A percentile compares a stretch with the other conserved stretches of the same genome.
Conservation (phyloP, 2,888 invertebrate species). For the Nemoura dubitans region DNA sequence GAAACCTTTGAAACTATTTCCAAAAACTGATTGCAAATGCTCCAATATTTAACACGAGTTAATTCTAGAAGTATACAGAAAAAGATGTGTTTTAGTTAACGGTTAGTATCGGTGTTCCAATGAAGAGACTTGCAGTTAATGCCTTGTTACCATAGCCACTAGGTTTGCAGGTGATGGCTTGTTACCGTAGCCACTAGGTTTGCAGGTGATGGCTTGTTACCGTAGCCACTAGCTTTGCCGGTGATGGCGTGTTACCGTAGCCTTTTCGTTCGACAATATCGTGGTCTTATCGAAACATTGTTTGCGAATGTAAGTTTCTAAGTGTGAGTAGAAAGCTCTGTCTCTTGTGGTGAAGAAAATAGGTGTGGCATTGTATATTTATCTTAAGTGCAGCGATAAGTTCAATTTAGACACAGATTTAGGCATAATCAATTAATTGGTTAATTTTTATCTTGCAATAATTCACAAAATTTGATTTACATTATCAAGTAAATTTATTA, state of each 20-base stretch:
- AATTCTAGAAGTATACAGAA: neutral
- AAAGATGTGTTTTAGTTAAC: neutral
- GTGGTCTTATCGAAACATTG: neutral
- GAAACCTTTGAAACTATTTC: conserved; percentile 4
- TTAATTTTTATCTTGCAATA: no score
- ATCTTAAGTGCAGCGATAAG: neutral
- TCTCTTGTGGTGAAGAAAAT: neutral
- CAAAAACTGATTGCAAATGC: neutral
- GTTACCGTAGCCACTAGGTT: no score
- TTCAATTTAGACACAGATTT: neutral
- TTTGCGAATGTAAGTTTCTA: neutral
- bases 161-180: no score
- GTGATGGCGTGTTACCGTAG: no score
- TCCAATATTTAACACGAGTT: neutral
- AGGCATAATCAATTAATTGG: neutral
- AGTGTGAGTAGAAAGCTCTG: neutral
- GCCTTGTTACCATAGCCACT: no score
- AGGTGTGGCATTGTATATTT: neutral
- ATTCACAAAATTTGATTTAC: no score
- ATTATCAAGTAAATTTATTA: no score
- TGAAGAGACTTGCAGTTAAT: no score
- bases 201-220: no score
- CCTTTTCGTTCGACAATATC: no score
- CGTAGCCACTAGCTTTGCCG: no score
- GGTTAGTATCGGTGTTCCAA: no score